Conservation (phyloP, 2,888 invertebrate species). For the Catocala fraxini region DNA sequence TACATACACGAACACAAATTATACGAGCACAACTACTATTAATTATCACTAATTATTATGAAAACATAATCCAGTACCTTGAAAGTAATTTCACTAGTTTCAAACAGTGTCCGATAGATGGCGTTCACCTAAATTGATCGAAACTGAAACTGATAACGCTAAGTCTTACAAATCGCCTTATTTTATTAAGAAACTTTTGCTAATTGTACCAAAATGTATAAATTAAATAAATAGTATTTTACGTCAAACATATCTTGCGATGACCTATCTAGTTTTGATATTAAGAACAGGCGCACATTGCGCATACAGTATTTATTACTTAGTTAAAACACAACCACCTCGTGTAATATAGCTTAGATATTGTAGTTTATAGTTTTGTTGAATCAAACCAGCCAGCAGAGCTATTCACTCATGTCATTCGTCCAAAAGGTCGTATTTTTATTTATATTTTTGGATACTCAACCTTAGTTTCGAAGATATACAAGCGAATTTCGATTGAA, state of each 20-base stretch:
- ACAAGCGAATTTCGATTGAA: too few species aligned
- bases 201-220: too few species aligned
- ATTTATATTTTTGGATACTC: background rate
- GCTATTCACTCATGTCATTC: background rate
- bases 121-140: too few species aligned
- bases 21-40: too few species aligned
- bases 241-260: slow-evolving; percentile 19
- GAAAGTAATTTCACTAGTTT: too few species aligned
- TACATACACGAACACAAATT: too few species aligned
- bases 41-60: too few species aligned
- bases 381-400: slow-evolving; percentile 4
- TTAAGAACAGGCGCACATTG: slow-evolving; percentile 21
- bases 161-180: too few species aligned
- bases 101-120: too few species aligned
- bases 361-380: slow-evolving; percentile 12
- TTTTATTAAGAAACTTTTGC: background rate
- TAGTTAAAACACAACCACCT: slow-evolving; percentile 40
- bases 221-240: background rate
- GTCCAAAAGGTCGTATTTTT: background rate
- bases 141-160: too few species aligned
- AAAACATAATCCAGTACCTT: too few species aligned
- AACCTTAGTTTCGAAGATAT: background rate
- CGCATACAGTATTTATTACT: slow-evolving; percentile 47
- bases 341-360: slow-evolving; percentile 18
- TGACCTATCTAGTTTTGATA: slow-evolving; percentile 18